These are phyloP conservation scores for Pimephales promelas DNA, from an alignment of 2,113 vertebrate genomes.

Conservation along the genomic window DNA sequence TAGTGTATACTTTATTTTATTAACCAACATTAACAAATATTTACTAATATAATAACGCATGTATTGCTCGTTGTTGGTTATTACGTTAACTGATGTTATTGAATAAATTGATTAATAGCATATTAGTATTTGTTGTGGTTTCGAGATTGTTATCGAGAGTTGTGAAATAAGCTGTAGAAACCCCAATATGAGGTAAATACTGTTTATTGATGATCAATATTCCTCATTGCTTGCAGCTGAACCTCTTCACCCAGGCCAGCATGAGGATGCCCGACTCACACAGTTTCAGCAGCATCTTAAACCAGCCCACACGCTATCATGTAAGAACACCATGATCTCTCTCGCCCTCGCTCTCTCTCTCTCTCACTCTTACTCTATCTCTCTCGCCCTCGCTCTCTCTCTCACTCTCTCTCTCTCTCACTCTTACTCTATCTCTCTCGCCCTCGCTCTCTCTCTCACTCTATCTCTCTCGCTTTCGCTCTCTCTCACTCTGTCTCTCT, in stretches of 20 bases:
- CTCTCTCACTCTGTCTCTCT: background rate
- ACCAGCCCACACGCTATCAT: slow-evolving; percentile 88
- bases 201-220: background rate
- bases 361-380: no score
- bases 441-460: background rate
- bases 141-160: background rate
- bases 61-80: no score
- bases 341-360: background rate
- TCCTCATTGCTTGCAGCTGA: slow-evolving; percentile 79
- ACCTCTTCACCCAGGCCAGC: slow-evolving; percentile 86
- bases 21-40: no score
- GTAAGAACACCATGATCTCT: slow-evolving; percentile 63
- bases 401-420: background rate
- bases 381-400: background rate
- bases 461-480: background rate
- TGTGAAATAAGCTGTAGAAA: background rate
- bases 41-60: no score
- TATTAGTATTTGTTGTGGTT: no score
- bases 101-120: no score
- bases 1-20: no score
- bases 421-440: background rate
- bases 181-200: background rate
- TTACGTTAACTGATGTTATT: no score
- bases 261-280: slow-evolving; percentile 85
- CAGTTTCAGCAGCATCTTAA: slow-evolving; percentile 89